Percentiles rank a stretch among this genome's conserved stretches.
Conservation (phyloP, 2,888 invertebrate genomes). For the Gnatocerus cornutus region DNA sequence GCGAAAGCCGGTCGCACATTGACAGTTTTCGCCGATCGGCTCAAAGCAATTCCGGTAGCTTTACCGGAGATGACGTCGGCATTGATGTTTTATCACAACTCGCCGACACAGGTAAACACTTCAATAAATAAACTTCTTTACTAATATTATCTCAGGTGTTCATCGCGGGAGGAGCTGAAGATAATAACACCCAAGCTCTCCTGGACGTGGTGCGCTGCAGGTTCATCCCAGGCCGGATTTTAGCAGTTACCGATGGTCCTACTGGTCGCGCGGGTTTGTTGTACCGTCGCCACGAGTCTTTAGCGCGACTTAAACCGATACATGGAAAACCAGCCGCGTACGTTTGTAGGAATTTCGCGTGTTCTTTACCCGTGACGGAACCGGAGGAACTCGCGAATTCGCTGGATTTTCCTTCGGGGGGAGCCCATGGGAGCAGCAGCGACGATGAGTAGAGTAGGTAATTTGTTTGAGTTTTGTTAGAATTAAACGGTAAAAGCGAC, state of each 20-base stretch:
- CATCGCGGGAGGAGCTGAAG: constrained; percentile 78
- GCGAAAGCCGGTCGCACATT: constrained; percentile 77
- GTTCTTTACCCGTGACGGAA: constrained; percentile 83
- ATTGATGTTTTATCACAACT: constrained; percentile 79
- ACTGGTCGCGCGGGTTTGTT: constrained; percentile 65
- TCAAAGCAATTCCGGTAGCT: constrained; percentile 79
- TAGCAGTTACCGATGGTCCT: constrained; percentile 79
- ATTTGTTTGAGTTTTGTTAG: too few species aligned
- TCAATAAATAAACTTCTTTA: neutral
- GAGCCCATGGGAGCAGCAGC: neutral
- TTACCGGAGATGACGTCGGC: constrained; percentile 86
- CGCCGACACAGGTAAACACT: constrained; percentile 80
- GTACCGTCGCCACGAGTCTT: constrained; percentile 66
- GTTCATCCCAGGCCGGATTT: constrained; percentile 80
- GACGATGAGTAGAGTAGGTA: constrained; percentile 28
- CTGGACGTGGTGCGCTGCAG: constrained; percentile 78
- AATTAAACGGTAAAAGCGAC: too few species aligned
- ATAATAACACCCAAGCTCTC: constrained; percentile 79
- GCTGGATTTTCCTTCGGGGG: constrained; percentile 66
- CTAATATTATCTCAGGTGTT: constrained; percentile 73
- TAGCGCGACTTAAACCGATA: constrained; percentile 71
- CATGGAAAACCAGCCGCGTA: constrained; percentile 82
- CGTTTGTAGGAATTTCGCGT: constrained; percentile 85
- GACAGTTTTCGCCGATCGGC: constrained; percentile 75
- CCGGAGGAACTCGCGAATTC: constrained; percentile 77